These are phyloP conservation scores for Ceuthmochares aereus DNA, from an alignment of 2,113 vertebrate genomes.

Conservation along the genomic window DNA sequence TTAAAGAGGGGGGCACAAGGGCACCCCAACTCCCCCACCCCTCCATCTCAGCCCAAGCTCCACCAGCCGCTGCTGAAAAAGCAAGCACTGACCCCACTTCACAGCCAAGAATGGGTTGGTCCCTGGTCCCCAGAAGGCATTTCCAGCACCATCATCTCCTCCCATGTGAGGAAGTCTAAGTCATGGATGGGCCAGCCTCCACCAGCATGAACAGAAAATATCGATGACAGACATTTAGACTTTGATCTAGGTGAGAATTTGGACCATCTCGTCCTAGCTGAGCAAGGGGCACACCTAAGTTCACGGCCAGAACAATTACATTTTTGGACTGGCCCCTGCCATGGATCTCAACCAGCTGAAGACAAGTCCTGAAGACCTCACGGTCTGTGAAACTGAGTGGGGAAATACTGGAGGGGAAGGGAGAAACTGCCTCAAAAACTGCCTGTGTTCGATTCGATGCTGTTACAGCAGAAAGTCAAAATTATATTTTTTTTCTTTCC, in stretches of 20 bases:
- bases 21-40: neutral
- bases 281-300: neutral
- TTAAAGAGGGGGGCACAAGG: neutral
- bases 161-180: accelerated
- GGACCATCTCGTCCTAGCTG: neutral
- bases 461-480: conserved; percentile 44
- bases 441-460: conserved; percentile 27
- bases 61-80: neutral
- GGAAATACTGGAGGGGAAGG: neutral
- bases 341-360: neutral
- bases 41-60: neutral
- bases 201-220: neutral
- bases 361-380: neutral
- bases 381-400: neutral
- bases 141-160: neutral
- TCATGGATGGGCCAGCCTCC: neutral
- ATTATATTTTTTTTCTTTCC: conserved; percentile 27
- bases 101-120: neutral
- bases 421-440: conserved; percentile 19
- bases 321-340: neutral
- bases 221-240: accelerated
- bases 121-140: neutral
- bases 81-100: neutral
- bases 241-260: neutral
- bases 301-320: neutral